Evolutionary conservation across 2,888 invertebrate genomes (phyloP), one percentile per base, ranked within the genome.

Genomic region (Drosophila neonasuta): DNA sequence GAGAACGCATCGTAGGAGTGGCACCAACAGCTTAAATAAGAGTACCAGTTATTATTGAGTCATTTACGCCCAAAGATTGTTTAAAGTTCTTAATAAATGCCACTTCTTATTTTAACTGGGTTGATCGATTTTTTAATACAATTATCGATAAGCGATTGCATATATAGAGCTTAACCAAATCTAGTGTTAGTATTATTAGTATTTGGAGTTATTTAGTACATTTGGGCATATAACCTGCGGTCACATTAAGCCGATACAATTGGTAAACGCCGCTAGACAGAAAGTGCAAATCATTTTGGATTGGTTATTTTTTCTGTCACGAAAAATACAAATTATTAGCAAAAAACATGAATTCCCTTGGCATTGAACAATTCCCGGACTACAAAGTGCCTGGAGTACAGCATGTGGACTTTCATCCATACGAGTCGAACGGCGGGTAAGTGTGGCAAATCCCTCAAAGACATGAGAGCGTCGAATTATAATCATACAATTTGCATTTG

Each of bases 341-440:
- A 15, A 61, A 63, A 71, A 82, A 30, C 24, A 89, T 88, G 88
- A 85, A 49, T 74, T 77, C 65, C 61, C 56, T 89, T 32, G 80
- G 88, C 41, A 60, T 79, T 62, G 88, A 86, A 66, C 87, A 89
- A 64, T 90, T 90, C 55, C 89, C 91, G 3, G 91, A 91, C 44
- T 91, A 91, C 66, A 81, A 89, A 72, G 89, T 90, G n/a, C 90
- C 90, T 46, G 91, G 91, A 29, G 91, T 90, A 8, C 89, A 90
- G 61, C 91, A 91, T 58, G 91, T 91, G 29, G 91, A 92, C 61
- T 94, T 94, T 85, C 92, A 91, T 48, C 95, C 95, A 0, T 96
- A 96, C 84, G 93, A 94, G 51, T 94, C 95, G 74, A 96, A 96
- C 87, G 95, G 95, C 92, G 95, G 95, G 95, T 95, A 92, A 92